Conservation (phyloP, 2,888 invertebrate species). For the Phaonia tiefii region DNA sequence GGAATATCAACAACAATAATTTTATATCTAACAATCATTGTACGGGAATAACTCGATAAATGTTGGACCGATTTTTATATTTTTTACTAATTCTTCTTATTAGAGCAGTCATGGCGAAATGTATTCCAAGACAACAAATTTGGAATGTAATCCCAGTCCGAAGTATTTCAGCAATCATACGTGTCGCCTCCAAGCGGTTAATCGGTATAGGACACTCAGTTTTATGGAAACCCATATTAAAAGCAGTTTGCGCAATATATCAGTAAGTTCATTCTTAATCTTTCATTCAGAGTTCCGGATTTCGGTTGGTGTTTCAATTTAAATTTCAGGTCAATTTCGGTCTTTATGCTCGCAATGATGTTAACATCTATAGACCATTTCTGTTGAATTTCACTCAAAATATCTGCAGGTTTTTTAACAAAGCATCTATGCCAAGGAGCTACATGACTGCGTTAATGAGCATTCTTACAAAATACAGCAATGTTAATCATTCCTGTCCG, state of each 20-base stretch:
- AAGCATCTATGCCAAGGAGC: neutral
- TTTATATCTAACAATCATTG: no score
- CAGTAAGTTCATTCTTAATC: neutral
- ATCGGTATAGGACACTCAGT: neutral
- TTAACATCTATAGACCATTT: slow-evolving; percentile 23
- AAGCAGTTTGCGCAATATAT: neutral
- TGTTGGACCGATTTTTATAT: no score
- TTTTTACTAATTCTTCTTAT: no score
- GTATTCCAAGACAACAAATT: slow-evolving; percentile 2
- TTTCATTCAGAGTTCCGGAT: no score
- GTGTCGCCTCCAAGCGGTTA: slow-evolving; percentile 7
- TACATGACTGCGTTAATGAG: slow-evolving; percentile 24
- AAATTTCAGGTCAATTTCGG: slow-evolving; percentile 13
- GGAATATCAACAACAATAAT: no score
- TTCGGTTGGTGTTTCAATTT: no score
- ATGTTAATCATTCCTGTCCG: slow-evolving; percentile 44
- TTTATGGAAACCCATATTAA: neutral
- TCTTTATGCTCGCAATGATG: slow-evolving; percentile 26
- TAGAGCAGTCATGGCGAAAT: no score
- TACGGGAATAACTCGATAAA: no score
- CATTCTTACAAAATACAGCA: neutral
- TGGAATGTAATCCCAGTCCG: slow-evolving; percentile 6
- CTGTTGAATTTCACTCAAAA: slow-evolving; percentile 39
- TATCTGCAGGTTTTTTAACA: slow-evolving; percentile 3
- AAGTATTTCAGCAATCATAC: slow-evolving; percentile 5